A percentile compares a stretch with the other conserved stretches of the same genome.
phyloP scores from a whole-genome alignment of 2,888 invertebrate genomes.

The Agrotis clavis region DNA sequence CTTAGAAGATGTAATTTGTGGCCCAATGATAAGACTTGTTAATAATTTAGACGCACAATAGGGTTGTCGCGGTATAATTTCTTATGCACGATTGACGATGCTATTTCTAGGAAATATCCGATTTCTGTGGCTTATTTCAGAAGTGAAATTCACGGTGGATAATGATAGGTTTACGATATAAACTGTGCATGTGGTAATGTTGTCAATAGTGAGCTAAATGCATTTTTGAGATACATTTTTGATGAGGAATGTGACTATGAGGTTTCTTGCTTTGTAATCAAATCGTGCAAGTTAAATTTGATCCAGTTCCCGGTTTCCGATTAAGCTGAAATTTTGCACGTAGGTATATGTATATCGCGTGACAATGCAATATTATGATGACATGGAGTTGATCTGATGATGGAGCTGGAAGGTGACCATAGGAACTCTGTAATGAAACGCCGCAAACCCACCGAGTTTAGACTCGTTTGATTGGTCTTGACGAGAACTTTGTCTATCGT shows the following conservation, averaged over 20 bases:
- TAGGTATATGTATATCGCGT: no score
- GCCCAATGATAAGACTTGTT: neutral
- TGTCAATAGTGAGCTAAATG: slow-evolving; percentile 19
- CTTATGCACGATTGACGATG: slow-evolving; percentile 29
- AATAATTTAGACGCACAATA: slow-evolving; percentile 56
- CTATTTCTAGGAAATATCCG: slow-evolving; percentile 39
- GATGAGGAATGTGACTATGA: slow-evolving; percentile 10
- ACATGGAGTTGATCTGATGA: no score
- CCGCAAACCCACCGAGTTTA: no score
- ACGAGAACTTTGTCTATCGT: no score
- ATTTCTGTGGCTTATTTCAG: slow-evolving; percentile 34
- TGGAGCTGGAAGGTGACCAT: no score
- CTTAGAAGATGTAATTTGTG: neutral
- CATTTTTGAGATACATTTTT: slow-evolving; percentile 14
- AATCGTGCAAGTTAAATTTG: no score
- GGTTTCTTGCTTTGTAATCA: no score
- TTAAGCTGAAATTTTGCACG: no score
- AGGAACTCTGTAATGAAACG: no score
- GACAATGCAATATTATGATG: no score
- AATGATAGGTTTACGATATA: slow-evolving; percentile 37
- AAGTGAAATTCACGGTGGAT: slow-evolving; percentile 22
- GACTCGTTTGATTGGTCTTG: no score
- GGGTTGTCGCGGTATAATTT: slow-evolving; percentile 58
- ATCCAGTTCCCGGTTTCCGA: no score
- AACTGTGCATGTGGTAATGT: slow-evolving; percentile 14